phyloP scores from a whole-genome alignment of 2,113 vertebrate genomes.

The Coptodon rendalli region DNA sequence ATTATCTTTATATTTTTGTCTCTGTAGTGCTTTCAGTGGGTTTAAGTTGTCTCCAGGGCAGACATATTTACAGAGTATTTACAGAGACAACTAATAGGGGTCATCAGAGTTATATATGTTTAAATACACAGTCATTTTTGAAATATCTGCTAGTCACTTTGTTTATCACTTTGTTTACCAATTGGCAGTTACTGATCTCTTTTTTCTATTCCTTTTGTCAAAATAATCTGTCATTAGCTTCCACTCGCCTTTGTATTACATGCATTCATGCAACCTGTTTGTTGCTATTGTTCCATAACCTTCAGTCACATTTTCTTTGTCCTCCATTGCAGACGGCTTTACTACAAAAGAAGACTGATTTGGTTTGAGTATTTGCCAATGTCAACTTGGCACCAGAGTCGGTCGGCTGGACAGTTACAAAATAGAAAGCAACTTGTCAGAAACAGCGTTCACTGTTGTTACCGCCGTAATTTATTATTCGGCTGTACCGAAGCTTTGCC shows the following conservation, averaged over 20 bases:
- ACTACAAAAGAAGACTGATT: constrained; percentile 14
- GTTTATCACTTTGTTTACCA: neutral
- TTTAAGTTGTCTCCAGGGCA: neutral
- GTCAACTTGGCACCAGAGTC: constrained; percentile 13
- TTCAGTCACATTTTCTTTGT: neutral
- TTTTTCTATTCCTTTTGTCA: neutral
- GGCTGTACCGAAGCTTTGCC: constrained; percentile 22
- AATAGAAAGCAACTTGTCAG: constrained; percentile 37
- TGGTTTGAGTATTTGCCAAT: neutral
- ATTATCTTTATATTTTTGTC: neutral
- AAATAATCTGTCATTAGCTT: neutral
- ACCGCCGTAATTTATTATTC: constrained; percentile 49
- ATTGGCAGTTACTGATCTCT: neutral
- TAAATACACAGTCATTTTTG: neutral
- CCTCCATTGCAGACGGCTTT: constrained; percentile 10
- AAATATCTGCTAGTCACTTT: neutral
- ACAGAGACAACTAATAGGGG: neutral
- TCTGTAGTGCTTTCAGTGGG: neutral
- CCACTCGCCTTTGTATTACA: neutral
- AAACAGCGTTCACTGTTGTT: constrained; percentile 32
- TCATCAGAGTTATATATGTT: neutral
- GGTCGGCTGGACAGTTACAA: constrained; percentile 42
- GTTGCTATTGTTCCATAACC: neutral
- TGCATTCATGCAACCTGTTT: neutral
- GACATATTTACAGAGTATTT: neutral